Conservation (phyloP, 2,113 vertebrate species). For the Nothoprocta perdicaria region DNA sequence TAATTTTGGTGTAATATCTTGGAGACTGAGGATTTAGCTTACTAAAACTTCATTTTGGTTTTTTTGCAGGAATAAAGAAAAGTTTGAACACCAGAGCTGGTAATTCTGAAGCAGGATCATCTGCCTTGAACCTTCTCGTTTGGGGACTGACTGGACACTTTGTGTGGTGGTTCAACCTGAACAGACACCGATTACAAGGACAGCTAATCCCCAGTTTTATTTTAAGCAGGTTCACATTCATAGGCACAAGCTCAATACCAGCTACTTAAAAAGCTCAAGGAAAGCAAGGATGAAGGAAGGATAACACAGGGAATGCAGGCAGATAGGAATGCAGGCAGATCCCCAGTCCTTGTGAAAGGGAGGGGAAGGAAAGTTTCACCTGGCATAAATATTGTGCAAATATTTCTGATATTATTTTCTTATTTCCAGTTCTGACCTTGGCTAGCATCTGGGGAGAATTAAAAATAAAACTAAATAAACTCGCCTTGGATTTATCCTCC, state of each 20-base stretch:
- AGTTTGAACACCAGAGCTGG: not conserved
- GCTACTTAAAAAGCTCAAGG: not conserved
- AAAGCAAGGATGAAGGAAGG: fast-evolving
- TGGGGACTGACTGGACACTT: not conserved
- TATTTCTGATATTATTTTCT: not conserved
- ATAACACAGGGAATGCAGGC: not conserved
- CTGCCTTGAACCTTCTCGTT: no score
- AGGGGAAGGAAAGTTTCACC: not conserved
- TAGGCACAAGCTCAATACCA: not conserved
- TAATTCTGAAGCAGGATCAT: not conserved
- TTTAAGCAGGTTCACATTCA: not conserved
- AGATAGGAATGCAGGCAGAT: not conserved
- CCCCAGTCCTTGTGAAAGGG: not conserved
- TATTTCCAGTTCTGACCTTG: not conserved
- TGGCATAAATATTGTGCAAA: not conserved
- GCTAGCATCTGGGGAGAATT: not conserved
- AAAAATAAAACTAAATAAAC: not conserved
- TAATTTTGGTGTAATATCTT: not conserved
- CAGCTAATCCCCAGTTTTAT: not conserved
- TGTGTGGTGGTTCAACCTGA: not conserved
- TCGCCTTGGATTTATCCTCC: not conserved
- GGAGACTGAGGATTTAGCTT: fast-evolving
- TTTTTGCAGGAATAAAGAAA: not conserved
- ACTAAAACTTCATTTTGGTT: not conserved
- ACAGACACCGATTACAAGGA: not conserved